A percentile compares a stretch with the other conserved stretches of the same genome.
Evolutionary conservation across 2,888 invertebrate genomes (phyloP).

Genomic region (Exephanes ischioxanthus): DNA sequence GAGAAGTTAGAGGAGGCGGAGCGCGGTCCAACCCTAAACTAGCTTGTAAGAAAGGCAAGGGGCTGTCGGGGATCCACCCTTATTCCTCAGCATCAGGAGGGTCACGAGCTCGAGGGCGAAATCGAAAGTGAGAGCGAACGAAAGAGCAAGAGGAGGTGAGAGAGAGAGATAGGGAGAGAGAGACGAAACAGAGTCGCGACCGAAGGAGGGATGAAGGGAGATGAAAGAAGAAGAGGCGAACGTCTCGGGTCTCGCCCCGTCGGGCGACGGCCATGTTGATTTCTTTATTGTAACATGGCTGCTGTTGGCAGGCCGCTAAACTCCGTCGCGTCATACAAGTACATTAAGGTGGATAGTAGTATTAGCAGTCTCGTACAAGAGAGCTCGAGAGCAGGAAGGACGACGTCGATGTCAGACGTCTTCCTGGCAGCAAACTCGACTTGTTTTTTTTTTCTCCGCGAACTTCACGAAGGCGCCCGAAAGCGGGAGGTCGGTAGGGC

Average conservation of each 20-base stretch:
- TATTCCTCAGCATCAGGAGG: slow-evolving; percentile 78
- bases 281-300: slow-evolving; percentile 84
- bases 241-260: slow-evolving; percentile 51
- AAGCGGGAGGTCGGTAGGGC: neutral
- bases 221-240: slow-evolving; percentile 71
- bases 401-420: neutral
- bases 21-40: slow-evolving; percentile 82
- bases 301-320: slow-evolving; percentile 82
- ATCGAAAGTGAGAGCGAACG: slow-evolving; percentile 82
- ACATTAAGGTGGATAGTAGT: slow-evolving; percentile 63
- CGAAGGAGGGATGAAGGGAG: slow-evolving; percentile 73
- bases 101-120: slow-evolving; percentile 83
- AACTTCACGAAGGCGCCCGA: neutral
- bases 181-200: slow-evolving; percentile 41
- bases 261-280: slow-evolving; percentile 83
- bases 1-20: slow-evolving; percentile 81
- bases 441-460: neutral
- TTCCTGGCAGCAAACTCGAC: neutral
- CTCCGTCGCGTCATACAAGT: slow-evolving; percentile 70
- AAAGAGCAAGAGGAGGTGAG: slow-evolving; percentile 70
- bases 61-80: slow-evolving; percentile 72
- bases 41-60: slow-evolving; percentile 79
- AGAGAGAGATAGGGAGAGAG: slow-evolving; percentile 58
- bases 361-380: slow-evolving; percentile 17
- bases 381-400: neutral